These are phyloP conservation scores for Chloebia gouldiae DNA, from an alignment of 2,113 vertebrate species.

Conservation along the genomic window DNA sequence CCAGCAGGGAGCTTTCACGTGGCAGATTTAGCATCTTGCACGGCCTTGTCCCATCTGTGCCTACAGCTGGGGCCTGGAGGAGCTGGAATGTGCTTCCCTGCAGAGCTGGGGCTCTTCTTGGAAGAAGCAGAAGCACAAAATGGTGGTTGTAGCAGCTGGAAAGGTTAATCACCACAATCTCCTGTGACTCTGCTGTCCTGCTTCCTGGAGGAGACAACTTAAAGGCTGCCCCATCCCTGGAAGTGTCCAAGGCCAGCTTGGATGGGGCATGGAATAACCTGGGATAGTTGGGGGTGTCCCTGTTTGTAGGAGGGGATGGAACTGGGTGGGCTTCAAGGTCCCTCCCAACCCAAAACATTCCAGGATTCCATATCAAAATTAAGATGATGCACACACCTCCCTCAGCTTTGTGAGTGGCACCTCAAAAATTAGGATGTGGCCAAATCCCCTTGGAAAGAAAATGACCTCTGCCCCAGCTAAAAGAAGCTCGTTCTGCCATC, in stretches of 20 bases:
- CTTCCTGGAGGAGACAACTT: neutral
- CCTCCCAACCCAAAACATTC: neutral
- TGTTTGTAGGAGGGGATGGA: neutral
- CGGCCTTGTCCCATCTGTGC: neutral
- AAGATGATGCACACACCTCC: accelerated
- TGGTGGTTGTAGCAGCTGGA: neutral
- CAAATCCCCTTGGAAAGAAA: neutral
- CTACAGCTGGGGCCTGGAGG: neutral
- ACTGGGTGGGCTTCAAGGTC: neutral
- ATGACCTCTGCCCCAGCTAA: neutral
- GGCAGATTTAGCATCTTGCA: neutral
- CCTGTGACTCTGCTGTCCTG: neutral
- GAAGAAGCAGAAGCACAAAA: neutral
- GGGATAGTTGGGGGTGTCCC: neutral
- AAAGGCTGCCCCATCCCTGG: neutral
- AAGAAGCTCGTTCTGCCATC: neutral
- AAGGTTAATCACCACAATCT: neutral
- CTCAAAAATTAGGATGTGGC: neutral
- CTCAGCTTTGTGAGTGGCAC: neutral
- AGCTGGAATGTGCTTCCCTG: neutral
- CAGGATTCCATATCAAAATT: neutral
- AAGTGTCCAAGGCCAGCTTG: neutral
- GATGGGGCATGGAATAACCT: accelerated
- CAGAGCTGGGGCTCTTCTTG: neutral
- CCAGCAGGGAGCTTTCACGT: accelerated